phyloP scores from a whole-genome alignment of 2,113 vertebrate species.

The Antennarius striatus region DNA sequence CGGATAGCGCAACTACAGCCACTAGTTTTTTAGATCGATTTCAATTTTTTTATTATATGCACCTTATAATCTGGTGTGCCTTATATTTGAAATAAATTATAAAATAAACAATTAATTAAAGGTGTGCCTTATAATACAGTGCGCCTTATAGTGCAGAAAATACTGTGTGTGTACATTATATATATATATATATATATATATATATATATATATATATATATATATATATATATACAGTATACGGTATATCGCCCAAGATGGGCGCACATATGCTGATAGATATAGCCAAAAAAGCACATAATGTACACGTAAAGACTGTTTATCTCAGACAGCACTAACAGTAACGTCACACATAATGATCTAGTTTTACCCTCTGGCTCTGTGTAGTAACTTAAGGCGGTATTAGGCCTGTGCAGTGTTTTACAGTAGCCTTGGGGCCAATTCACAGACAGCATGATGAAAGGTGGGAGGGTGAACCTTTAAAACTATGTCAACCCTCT shows the following conservation, averaged over 20 bases:
- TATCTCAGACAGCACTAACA: not conserved
- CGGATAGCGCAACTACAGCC: no score
- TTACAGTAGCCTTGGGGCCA: constrained; percentile 65
- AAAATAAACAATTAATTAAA: no score
- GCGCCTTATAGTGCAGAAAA: no score
- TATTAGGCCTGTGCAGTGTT: constrained; percentile 55
- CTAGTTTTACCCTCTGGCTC: constrained; percentile 65
- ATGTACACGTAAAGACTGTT: not conserved
- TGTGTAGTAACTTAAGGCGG: constrained; percentile 31
- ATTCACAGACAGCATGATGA: constrained; percentile 62
- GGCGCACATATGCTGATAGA: constrained; percentile 4
- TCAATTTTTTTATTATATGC: no score
- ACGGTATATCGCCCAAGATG: constrained; percentile 8
- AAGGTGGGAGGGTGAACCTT: constrained; percentile 43
- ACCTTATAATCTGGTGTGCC: no score
- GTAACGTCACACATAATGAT: constrained; percentile 3
- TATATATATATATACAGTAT: not conserved
- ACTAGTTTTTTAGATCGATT: no score
- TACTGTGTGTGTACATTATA: no score
- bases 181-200: no score
- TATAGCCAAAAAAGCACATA: constrained; percentile 23
- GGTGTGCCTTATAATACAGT: no score
- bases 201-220: constrained; percentile 4
- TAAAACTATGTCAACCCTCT: constrained; percentile 25
- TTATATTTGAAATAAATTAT: no score